Percentiles rank a stretch among this genome's conserved stretches.
Evolutionary conservation across 2,113 vertebrate species (phyloP).

Genomic region (Thymallus thymallus): DNA sequence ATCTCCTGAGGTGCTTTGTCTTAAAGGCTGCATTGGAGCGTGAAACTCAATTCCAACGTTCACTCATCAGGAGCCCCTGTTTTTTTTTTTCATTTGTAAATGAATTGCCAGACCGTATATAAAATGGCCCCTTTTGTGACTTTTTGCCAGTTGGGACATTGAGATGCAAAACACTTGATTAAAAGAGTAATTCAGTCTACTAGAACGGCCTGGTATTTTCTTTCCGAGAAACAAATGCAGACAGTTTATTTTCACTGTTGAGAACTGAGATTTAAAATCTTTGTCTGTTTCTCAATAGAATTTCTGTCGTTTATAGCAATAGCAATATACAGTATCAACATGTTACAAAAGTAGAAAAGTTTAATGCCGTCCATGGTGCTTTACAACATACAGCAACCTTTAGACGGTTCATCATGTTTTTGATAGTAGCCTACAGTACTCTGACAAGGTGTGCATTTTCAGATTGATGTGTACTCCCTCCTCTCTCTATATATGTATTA

Average conservation of each 20-base stretch:
- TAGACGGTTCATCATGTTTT: conserved; percentile 9
- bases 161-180: conserved; percentile 30
- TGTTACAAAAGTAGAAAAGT: neutral
- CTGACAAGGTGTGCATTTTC: conserved; percentile 39
- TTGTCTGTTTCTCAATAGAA: no score
- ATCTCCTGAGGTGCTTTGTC: conserved; percentile 81
- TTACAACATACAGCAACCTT: neutral
- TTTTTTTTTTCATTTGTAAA: no score
- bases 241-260: no score
- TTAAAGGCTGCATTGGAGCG: conserved; percentile 77
- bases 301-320: neutral
- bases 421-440: neutral
- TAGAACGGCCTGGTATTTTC: neutral
- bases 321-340: neutral
- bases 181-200: conserved; percentile 49
- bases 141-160: conserved; percentile 2
- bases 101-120: conserved; percentile 27
- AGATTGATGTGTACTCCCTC: conserved; percentile 27
- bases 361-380: neutral
- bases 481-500: conserved; percentile 38
- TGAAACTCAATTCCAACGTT: conserved; percentile 74
- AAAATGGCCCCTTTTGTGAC: conserved; percentile 22
- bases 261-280: no score
- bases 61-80: conserved; percentile 61
- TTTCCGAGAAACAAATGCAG: no score